Base-by-base conservation (phyloP, 2,113 vertebrate species). In the Gallinago undulata region DNA sequence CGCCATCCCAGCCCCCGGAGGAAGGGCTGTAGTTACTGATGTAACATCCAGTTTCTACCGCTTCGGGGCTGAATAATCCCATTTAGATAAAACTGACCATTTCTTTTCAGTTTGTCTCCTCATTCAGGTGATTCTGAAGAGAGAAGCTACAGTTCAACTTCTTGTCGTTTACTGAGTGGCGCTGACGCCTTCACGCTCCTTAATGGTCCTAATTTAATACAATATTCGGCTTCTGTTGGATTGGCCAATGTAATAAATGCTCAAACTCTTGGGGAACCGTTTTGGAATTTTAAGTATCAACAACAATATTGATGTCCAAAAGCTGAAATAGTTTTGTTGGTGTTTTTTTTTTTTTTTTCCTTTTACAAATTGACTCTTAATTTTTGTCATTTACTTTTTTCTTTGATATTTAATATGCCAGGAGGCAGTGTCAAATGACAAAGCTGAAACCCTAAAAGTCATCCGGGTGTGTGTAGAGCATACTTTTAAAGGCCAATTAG, bases 361-460 rank as follows among this genome's bases (percentile, higher is more conserved):
- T 64, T 93, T 82, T 89, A 72, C 30, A 90, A 97, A 92, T 35
- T 43, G 89, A 91, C 70, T 78, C 57, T 91, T 56, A 45, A 69
- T 74, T 95, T 95, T 77, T 94, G 74, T 48, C 80, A 74, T 84
- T 96, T 96, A 51, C 93, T 48, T 48, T 48, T 48, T 48, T 48
- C 47, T 60, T 92, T 75, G 68, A 10, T 43, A 70, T 22, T 81
- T 91, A 63, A 79, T 81, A 95, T 56, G 92, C 91, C 84, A 89
- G 87, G 87, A 92, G 80, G 68, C 92, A 84, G 84, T 91, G 80
- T 97, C 97, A 93, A 96, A 84, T 87, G 59, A 88, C 95, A 86
- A 93, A 96, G 89, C 97, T 89, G 93, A 92, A 96, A 93, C 90
- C 59, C 43, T 92, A 68, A 6, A 93, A 39, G 89, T 95, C 93